A percentile compares a stretch with the other conserved stretches of the same genome.
phyloP scores from a whole-genome alignment of 1,140 invertebrate species.

The Pseudomyrmex flavicornis region DNA sequence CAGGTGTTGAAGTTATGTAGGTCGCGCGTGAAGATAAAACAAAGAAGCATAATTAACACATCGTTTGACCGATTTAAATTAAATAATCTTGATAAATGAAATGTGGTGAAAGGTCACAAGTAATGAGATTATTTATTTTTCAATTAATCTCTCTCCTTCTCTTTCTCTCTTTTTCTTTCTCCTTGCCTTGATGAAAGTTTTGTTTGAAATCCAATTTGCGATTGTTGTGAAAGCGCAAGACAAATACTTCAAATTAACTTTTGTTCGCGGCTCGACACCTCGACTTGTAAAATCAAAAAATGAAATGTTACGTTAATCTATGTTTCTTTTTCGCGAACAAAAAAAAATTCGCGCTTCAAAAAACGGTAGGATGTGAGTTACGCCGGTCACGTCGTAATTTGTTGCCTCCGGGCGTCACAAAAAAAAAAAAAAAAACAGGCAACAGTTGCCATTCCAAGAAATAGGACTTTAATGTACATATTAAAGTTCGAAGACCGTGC shows the following conservation, averaged over 20 bases:
- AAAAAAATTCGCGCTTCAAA: not conserved
- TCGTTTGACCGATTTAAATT: not conserved
- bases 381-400: constrained; percentile 40
- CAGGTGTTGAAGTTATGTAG: no score
- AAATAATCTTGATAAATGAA: constrained; percentile 19
- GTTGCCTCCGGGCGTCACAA: constrained; percentile 19
- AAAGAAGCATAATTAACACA: not conserved
- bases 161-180: constrained; percentile 15
- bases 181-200: constrained; percentile 17
- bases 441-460: constrained; percentile 31
- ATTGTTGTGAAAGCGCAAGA: constrained; percentile 32
- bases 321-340: not conserved
- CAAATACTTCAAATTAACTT: constrained; percentile 37
- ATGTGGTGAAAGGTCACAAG: constrained; percentile 7
- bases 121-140: constrained; percentile 20
- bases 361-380: constrained; percentile 19
- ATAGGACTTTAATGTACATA: constrained; percentile 44
- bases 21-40: not conserved
- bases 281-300: constrained; percentile 28
- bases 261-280: not conserved
- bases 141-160: constrained; percentile 31
- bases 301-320: constrained; percentile 10
- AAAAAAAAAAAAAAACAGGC: not conserved
- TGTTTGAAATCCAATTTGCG: constrained; percentile 42
- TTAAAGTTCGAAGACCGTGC: constrained; percentile 38